Base-by-base conservation (phyloP, 2,113 vertebrate genomes). In the Pelecanoides urinatrix region DNA sequence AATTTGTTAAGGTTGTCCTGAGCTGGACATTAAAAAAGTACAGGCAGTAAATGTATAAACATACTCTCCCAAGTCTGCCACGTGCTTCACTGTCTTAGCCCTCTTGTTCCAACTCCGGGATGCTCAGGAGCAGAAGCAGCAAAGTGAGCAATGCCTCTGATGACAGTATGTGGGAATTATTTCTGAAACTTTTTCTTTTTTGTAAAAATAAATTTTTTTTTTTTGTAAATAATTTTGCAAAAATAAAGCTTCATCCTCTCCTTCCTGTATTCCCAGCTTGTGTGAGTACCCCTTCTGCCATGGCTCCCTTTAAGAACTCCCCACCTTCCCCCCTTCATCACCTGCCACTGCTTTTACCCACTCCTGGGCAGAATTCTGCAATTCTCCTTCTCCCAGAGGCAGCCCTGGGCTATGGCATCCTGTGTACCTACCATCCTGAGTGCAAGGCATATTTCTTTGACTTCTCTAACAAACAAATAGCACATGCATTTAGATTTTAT, bases 401-500 rank as follows among this genome's bases (percentile, higher is more conserved):
- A 61, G 38, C 42, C 88, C 25, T 40, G 55, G 75, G 62, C 59
- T 80, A 21, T 13, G 7, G 36, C n/a, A 81, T 71, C 36, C 52
- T 75, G 25, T 52, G 61, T 53, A 78, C 52, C 75, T 38, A 42
- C 52, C 6, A 2, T 56, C n/a, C 53, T 75, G 30, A 88, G 47
- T 59, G 40, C 52, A 92, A 81, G 75, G 17, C 61, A 30, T 30
- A 73, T 78, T 82, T 90, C 27, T 82, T 71, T 85, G 81, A 76
- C 74, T 83, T 91, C 42, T 44, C 40, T 79, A 85, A 79, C 16
- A 86, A 94, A 80, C 14, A 86, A 76, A 91, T 17, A 85, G 27
- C 40, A 72, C 52, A 80, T 66, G 12, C 83, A 83, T 87, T 89
- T 89, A 85, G 80, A 79, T 88, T 94, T 95, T 94, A 97, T 93